phyloP scores from a whole-genome alignment of 2,797 vertebrate genomes.

The Hydrocynus forskahlii region DNA sequence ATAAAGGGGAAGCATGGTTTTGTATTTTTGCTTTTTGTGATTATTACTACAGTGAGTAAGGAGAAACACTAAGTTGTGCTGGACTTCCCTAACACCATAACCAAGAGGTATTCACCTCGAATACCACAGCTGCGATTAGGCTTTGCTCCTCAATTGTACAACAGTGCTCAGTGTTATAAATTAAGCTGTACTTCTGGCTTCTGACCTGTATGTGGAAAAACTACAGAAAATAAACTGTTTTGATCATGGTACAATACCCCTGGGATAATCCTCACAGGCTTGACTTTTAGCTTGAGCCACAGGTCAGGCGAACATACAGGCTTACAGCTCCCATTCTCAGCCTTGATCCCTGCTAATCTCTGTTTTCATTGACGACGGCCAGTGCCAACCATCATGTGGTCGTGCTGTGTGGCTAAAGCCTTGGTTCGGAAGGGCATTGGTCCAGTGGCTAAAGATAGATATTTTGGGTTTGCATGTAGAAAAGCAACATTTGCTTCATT shows the following conservation, averaged over 20 bases:
- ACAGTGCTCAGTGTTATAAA: background rate
- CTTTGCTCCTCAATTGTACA: background rate
- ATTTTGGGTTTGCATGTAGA: background rate
- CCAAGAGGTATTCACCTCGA: too few species aligned
- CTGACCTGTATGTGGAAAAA: background rate
- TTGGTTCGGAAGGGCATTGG: background rate
- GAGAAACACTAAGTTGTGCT: too few species aligned
- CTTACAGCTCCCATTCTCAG: slow-evolving; percentile 4
- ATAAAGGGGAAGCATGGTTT: too few species aligned
- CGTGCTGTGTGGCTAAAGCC: background rate
- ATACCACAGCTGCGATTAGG: too few species aligned
- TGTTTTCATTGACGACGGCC: slow-evolving; percentile 27
- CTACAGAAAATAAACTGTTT: background rate
- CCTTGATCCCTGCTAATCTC: slow-evolving; percentile 25
- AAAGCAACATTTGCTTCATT: too few species aligned
- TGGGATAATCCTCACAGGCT: slow-evolving; percentile 7
- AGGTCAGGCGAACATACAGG: slow-evolving; percentile 1
- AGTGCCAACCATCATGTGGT: slow-evolving; percentile 4
- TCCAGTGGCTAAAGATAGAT: background rate
- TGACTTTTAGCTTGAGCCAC: background rate
- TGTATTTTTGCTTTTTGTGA: too few species aligned
- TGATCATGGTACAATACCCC: slow-evolving; percentile 3
- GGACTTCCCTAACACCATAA: too few species aligned
- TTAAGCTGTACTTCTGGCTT: background rate
- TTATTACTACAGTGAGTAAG: too few species aligned